phyloP scores from a whole-genome alignment of 2,113 vertebrate genomes.

The Romanogobio albipinnatus region DNA sequence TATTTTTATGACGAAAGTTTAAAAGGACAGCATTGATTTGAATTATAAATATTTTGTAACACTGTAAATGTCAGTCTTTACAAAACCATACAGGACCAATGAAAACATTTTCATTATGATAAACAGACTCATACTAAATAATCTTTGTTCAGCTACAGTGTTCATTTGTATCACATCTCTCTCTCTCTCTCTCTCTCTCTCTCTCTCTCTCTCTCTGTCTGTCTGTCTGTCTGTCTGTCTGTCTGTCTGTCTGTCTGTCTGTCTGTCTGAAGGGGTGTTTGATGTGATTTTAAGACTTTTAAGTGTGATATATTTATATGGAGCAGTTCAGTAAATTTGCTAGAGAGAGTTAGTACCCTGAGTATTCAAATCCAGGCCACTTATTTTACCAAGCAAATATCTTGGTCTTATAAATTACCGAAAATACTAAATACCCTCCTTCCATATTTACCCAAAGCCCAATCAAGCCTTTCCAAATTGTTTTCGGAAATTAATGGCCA shows the following conservation, averaged over 20 bases:
- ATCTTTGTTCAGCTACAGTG: too few species aligned
- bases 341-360: not conserved
- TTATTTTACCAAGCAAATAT: not conserved
- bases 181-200: not conserved
- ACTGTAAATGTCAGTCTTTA: too few species aligned
- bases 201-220: not conserved
- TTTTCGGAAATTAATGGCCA: conserved; percentile 3
- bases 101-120: too few species aligned
- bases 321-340: not conserved
- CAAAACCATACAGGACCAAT: too few species aligned
- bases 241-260: not conserved
- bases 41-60: too few species aligned
- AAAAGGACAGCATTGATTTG: too few species aligned
- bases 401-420: not conserved
- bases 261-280: not conserved
- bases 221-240: not conserved
- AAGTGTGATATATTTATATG: not conserved
- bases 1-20: too few species aligned
- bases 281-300: not conserved
- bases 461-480: conserved; percentile 24
- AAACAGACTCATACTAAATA: too few species aligned
- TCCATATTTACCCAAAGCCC: not conserved
- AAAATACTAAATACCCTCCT: not conserved
- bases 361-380: not conserved
- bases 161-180: not conserved